These are phyloP conservation scores for Falco concolor DNA, from an alignment of 2,797 vertebrate genomes.

Conservation along the genomic window DNA sequence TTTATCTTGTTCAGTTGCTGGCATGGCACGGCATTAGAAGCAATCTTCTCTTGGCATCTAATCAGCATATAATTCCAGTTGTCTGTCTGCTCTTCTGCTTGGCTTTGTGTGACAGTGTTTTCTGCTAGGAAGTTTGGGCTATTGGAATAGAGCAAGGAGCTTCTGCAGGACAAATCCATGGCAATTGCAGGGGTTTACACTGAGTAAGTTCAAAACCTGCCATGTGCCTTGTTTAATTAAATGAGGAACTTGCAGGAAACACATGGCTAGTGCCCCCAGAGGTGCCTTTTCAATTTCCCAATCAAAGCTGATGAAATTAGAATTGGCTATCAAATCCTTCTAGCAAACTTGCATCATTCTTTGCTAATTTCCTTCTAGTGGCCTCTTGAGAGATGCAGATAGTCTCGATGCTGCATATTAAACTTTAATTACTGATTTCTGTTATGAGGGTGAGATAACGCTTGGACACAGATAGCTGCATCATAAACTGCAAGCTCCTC, in stretches of 20 bases:
- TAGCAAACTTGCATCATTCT: constrained; percentile 36
- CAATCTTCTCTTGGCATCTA: constrained; percentile 24
- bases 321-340: constrained; percentile 51
- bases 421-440: constrained; percentile 63
- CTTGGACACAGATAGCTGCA: constrained; percentile 9
- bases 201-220: background rate
- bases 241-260: background rate
- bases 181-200: background rate
- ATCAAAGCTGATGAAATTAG: constrained; percentile 42
- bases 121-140: background rate
- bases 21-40: background rate
- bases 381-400: constrained; percentile 29
- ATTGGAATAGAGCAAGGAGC: background rate
- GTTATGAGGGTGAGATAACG: background rate
- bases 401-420: constrained; percentile 45
- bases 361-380: constrained; percentile 50
- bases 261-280: background rate
- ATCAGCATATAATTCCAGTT: constrained; percentile 13
- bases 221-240: background rate
- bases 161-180: background rate
- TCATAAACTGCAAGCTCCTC: background rate
- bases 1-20: background rate
- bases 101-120: background rate
- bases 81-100: background rate
- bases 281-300: constrained; percentile 27